Percentiles rank a stretch among this genome's conserved stretches.
Evolutionary conservation across 2,888 invertebrate genomes (phyloP).

Genomic region (Eucera pruinosa): DNA sequence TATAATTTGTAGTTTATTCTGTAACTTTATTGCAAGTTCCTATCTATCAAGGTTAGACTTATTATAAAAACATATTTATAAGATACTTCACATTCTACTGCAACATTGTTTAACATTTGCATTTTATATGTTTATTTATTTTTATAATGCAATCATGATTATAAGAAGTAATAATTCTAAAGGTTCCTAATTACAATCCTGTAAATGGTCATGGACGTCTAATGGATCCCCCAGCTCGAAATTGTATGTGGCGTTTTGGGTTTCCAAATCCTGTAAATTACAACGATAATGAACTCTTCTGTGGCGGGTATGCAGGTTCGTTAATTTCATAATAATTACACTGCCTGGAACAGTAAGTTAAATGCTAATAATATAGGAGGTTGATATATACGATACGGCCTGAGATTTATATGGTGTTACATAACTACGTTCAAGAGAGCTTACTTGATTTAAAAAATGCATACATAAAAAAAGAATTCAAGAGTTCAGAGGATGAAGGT

Average conservation of each 20-base stretch:
- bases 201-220: constrained; percentile 93
- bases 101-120: too few relatives aligned
- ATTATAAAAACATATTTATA: too few relatives aligned
- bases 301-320: constrained; percentile 94
- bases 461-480: neutral
- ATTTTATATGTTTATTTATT: too few relatives aligned
- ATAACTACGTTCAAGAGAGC: neutral
- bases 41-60: too few relatives aligned
- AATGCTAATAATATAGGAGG: neutral
- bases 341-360: constrained; percentile 10
- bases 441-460: neutral
- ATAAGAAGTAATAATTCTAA: constrained; percentile 18
- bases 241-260: constrained; percentile 97
- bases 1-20: too few relatives aligned
- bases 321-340: constrained; percentile 39
- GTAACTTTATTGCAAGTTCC: too few relatives aligned
- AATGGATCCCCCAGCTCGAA: constrained; percentile 96
- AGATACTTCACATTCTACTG: too few relatives aligned
- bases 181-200: constrained; percentile 43
- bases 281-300: constrained; percentile 97
- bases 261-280: constrained; percentile 97
- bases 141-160: neutral
- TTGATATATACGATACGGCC: neutral
- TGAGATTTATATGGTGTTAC: neutral
- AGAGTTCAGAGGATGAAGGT: too few relatives aligned